These are phyloP conservation scores for Nematostella vectensis DNA, from an alignment of 92 coral and sea anemone genomes.

Conservation along the genomic window DNA sequence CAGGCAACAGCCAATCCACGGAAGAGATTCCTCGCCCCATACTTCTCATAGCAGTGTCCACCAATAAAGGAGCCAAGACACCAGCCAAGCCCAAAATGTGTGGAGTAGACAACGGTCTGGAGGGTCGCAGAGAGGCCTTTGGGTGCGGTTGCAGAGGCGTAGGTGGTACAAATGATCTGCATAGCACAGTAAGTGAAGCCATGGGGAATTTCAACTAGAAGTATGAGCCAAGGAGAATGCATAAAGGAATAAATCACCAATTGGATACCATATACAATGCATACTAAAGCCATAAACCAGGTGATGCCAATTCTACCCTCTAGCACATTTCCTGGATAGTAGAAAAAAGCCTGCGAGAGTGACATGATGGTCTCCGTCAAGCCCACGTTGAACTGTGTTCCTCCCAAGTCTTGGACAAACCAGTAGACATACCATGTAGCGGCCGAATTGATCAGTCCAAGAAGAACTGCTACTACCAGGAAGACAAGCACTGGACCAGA, in stretches of 20 bases:
- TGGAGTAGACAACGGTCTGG: constrained; percentile 11
- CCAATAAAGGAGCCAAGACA: constrained; percentile 25
- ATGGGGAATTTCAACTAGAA: constrained; percentile 26
- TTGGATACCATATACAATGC: constrained; percentile 1
- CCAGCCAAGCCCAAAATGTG: constrained; percentile 35
- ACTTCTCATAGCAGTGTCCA: constrained; percentile 18
- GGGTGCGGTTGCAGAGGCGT: constrained; percentile 25
- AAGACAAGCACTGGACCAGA: not conserved
- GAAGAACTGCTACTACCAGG: not conserved
- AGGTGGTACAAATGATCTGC: constrained; percentile 17
- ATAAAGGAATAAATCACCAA: constrained; percentile 11
- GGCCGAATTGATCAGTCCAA: not conserved
- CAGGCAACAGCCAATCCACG: constrained; percentile 11
- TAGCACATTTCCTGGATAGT: constrained; percentile 4
- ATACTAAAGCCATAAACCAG: not conserved
- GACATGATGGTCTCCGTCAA: constrained; percentile 4
- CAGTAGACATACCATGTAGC: constrained; percentile 16
- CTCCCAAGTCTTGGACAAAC: constrained; percentile 21
- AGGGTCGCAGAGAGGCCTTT: constrained; percentile 17
- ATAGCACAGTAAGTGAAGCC: constrained; percentile 28
- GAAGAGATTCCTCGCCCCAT: constrained; percentile 22
- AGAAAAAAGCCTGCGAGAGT: constrained; percentile 15
- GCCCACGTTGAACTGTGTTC: constrained; percentile 13
- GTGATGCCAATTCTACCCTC: constrained; percentile 6
- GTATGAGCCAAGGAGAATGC: constrained; percentile 24